Percentiles rank a stretch among this genome's conserved stretches.
Conservation (phyloP, 1,140 invertebrate genomes). For the Teleopsis dalmanni region DNA sequence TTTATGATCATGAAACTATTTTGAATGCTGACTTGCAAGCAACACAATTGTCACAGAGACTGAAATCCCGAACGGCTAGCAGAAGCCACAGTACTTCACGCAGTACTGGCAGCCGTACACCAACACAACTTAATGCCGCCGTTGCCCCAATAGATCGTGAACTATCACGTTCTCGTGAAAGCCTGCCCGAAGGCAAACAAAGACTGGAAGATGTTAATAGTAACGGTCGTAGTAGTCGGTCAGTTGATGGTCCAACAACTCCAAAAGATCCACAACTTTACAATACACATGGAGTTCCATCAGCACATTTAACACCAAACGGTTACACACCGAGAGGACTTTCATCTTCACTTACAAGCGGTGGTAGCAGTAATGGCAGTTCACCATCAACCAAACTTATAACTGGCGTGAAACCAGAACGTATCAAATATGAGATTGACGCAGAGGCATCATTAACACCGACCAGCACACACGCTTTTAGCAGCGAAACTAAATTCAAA, state of each 20-base stretch:
- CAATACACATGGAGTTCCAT: too few relatives aligned
- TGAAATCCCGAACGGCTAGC: not conserved
- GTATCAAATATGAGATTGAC: slow-evolving; percentile 38
- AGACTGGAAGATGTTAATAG: slow-evolving; percentile 10
- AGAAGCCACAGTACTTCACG: slow-evolving; percentile 11
- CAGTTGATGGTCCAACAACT: slow-evolving; percentile 18
- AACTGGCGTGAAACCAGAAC: slow-evolving; percentile 24
- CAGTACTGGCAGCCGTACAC: slow-evolving; percentile 5
- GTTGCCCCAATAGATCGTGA: slow-evolving; percentile 15
- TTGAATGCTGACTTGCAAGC: slow-evolving; percentile 15
- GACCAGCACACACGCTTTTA: slow-evolving; percentile 12
- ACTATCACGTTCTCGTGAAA: slow-evolving; percentile 17
- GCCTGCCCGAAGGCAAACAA: slow-evolving; percentile 10
- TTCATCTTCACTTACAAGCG: slow-evolving; percentile 3
- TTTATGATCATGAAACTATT: slow-evolving; percentile 15
- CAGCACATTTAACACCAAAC: too few relatives aligned
- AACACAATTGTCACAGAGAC: not conserved
- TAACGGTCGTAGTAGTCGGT: slow-evolving; percentile 30
- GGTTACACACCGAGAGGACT: slow-evolving; percentile 17
- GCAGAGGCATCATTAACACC: slow-evolving; percentile 28
- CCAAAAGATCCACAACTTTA: slow-evolving; percentile 17
- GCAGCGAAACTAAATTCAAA: slow-evolving; percentile 14
- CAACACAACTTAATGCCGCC: not conserved
- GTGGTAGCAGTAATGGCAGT: not conserved
- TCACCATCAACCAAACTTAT: slow-evolving; percentile 9